These are phyloP conservation scores for Drosophila insularis DNA, from an alignment of 1,140 invertebrate genomes.

Conservation along the genomic window DNA sequence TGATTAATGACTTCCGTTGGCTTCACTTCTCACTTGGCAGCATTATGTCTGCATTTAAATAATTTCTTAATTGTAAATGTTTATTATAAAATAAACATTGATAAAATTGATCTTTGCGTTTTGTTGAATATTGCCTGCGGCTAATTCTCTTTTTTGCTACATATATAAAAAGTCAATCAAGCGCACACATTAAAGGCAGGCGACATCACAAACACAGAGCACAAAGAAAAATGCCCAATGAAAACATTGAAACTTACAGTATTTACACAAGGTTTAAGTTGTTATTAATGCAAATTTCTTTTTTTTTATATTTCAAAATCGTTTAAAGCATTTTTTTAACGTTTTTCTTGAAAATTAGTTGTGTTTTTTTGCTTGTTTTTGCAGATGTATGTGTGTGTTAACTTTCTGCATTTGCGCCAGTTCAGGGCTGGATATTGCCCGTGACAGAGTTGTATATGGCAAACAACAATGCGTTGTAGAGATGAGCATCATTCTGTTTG, in stretches of 20 bases:
- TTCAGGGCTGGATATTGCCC: constrained; percentile 32
- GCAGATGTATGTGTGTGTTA: constrained; percentile 26
- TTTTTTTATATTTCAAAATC: constrained; percentile 15
- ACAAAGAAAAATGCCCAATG: constrained; percentile 70
- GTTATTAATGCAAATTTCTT: neutral
- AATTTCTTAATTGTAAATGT: neutral
- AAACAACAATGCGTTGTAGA: constrained; percentile 17
- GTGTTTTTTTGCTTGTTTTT: constrained; percentile 29
- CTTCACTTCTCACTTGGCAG: neutral
- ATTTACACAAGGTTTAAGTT: constrained; percentile 14
- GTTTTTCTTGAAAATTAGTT: constrained; percentile 33
- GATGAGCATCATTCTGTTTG: neutral
- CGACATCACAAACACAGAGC: constrained; percentile 49
- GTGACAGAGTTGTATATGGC: constrained; percentile 18
- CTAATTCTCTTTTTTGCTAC: constrained; percentile 21
- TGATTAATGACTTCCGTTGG: constrained; percentile 27
- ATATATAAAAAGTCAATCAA: constrained; percentile 68
- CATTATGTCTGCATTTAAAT: neutral
- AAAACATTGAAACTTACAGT: constrained; percentile 45
- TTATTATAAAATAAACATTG: neutral
- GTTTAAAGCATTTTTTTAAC: constrained; percentile 29
- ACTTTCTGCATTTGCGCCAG: constrained; percentile 45
- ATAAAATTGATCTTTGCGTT: neutral
- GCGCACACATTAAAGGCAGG: constrained; percentile 64
- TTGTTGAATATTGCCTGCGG: constrained; percentile 18